These are phyloP conservation scores for Synanthedon myopaeformis DNA, from an alignment of 2,888 invertebrate genomes.

Conservation along the genomic window DNA sequence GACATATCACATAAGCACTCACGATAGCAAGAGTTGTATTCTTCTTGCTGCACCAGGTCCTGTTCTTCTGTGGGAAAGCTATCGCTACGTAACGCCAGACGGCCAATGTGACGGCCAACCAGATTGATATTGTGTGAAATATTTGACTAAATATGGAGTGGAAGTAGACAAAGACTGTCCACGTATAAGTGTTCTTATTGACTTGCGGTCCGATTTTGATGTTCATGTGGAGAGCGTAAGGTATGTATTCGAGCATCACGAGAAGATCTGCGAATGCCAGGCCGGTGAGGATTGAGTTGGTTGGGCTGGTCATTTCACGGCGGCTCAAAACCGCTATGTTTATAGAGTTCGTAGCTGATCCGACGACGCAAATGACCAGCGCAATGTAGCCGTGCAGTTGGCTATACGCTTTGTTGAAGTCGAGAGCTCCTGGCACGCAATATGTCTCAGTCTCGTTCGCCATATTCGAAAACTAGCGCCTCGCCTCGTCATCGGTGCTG, in stretches of 20 bases:
- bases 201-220: slow-evolving; percentile 71
- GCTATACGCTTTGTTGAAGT: slow-evolving; percentile 76
- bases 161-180: slow-evolving; percentile 88
- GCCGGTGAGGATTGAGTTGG: slow-evolving; percentile 91
- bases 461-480: slow-evolving; percentile 24
- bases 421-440: slow-evolving; percentile 70
- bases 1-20: slow-evolving; percentile 84
- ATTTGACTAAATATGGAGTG: slow-evolving; percentile 92
- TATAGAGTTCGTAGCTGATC: slow-evolving; percentile 90
- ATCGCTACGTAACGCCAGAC: slow-evolving; percentile 93
- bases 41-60: slow-evolving; percentile 84
- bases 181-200: slow-evolving; percentile 74
- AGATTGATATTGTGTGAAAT: slow-evolving; percentile 91
- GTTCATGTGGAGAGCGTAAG: slow-evolving; percentile 86
- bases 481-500: slow-evolving; percentile 12
- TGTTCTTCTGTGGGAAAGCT: slow-evolving; percentile 83
- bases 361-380: slow-evolving; percentile 88
- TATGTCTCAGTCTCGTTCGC: slow-evolving; percentile 55
- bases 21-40: slow-evolving; percentile 82
- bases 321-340: slow-evolving; percentile 92
- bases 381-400: slow-evolving; percentile 87
- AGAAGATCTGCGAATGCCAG: slow-evolving; percentile 91
- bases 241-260: slow-evolving; percentile 96
- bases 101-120: slow-evolving; percentile 91
- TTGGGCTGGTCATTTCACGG: slow-evolving; percentile 91